These are phyloP conservation scores for Clarias laeviceps DNA, from an alignment of 2,797 vertebrate genomes.

Conservation along the genomic window DNA sequence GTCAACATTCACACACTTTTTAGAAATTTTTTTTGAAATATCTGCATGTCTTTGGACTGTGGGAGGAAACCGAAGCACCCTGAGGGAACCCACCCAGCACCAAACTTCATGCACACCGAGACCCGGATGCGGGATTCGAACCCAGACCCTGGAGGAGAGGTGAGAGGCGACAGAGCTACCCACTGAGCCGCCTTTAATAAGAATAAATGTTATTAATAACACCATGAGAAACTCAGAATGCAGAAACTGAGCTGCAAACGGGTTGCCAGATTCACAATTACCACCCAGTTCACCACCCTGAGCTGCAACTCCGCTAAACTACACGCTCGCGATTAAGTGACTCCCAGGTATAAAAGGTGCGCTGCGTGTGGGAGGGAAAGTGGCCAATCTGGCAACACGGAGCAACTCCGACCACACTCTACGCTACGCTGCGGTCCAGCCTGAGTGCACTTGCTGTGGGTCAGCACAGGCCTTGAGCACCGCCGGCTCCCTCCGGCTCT, in stretches of 20 bases:
- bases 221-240: not conserved
- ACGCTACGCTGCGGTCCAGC: slow-evolving; percentile 17
- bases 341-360: not conserved
- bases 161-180: too few species aligned
- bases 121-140: too few species aligned
- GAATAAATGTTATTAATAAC: not conserved
- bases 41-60: too few species aligned
- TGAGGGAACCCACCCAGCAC: too few species aligned
- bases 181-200: not conserved
- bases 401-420: slow-evolving; percentile 39
- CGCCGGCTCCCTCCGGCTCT: not conserved
- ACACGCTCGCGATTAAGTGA: not conserved
- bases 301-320: not conserved
- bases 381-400: slow-evolving; percentile 35
- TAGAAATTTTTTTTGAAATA: too few species aligned
- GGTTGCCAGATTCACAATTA: slow-evolving; percentile 3
- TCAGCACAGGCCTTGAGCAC: slow-evolving; percentile 16
- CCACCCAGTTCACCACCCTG: too few species aligned
- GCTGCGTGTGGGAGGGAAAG: not conserved
- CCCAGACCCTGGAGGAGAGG: too few species aligned
- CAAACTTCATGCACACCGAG: too few species aligned
- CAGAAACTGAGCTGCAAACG: not conserved
- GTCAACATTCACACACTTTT: too few species aligned
- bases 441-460: slow-evolving; percentile 15
- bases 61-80: too few species aligned